Base-by-base conservation (phyloP, 2,113 vertebrate species). In the Rattus rattus region DNA sequence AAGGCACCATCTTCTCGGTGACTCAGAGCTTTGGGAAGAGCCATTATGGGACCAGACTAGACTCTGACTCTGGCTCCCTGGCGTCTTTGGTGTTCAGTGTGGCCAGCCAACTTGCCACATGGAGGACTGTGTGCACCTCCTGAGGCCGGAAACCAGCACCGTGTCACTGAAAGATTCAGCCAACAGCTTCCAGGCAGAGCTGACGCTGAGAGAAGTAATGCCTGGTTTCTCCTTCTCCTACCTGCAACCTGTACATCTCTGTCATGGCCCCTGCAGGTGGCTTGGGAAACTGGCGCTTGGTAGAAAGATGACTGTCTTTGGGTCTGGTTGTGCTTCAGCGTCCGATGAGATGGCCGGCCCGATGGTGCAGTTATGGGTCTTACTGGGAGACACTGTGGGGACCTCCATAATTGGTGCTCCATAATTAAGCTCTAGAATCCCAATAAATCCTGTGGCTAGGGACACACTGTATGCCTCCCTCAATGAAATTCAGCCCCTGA, bases 101-200 rank as follows among this genome's bases (percentile, higher is more conserved):
- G 52, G 28, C 26, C 47, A 1, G 4, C 28, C 16, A 89, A 70
- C 84, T 91, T 11, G 52, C 33, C 79, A 33, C 26, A 2, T 0
- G 1, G 7, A 4, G 0, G 9, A 7, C 8, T 0, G 5, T 0
- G 22, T 5, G 8, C 0, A 1, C 22, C 12, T 28, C 90, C 28
- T 47, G 10, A 4, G 11, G 33, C 59, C 8, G 17, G 67, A 8
- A 17, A 14, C 89, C 0, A 0, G 7, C 69, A n/a, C 7, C 0
- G 19, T 2, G 3, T 56, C 61, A 10, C 0, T 6, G 2, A 17
- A 0, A 1, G 9, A 7, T 56, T n/a, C 2, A 0, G 9, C 49
- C 2, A 0, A 7, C 28, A 9, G 5, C 9, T 49, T 65, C 77
- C 14, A 1, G 39, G 65, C 24, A 26, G 63, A 43, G 54, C 39